A percentile compares a stretch with the other conserved stretches of the same genome.
Conservation (phyloP, 2,113 vertebrate genomes). For the Heterocephalus glaber region DNA sequence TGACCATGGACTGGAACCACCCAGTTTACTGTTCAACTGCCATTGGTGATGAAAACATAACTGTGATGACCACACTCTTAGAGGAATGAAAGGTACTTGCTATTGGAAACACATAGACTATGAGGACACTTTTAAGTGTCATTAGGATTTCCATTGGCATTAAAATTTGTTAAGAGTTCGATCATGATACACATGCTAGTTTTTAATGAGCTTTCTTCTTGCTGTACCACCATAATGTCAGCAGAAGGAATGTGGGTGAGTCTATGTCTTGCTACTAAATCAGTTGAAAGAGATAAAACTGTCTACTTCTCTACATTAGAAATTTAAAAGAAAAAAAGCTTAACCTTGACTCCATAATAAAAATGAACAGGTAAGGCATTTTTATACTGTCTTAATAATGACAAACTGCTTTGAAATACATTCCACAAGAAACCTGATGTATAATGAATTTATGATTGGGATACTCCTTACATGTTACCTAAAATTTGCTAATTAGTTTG, state of each 20-base stretch:
- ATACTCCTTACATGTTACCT: not conserved
- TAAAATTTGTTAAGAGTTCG: not conserved
- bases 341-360: not conserved
- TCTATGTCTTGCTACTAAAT: not conserved
- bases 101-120: constrained; percentile 54
- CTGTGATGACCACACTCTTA: not conserved
- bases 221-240: constrained; percentile 37
- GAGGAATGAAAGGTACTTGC: constrained; percentile 31
- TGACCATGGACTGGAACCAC: constrained; percentile 44
- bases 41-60: constrained; percentile 40
- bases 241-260: constrained; percentile 61
- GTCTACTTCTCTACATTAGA: constrained; percentile 1
- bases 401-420: constrained; percentile 14
- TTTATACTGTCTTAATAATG: not conserved
- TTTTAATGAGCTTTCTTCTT: constrained; percentile 58
- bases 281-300: constrained; percentile 43
- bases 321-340: not conserved
- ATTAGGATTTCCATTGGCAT: constrained; percentile 47
- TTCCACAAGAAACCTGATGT: not conserved
- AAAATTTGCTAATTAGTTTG: not conserved
- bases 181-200: constrained; percentile 10
- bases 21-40: constrained; percentile 55
- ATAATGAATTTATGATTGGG: not conserved
- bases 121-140: constrained; percentile 31
- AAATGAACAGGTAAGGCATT: constrained; percentile 9